Evolutionary conservation across 2,797 vertebrate genomes (phyloP).

Genomic region (Callimico goeldii): DNA sequence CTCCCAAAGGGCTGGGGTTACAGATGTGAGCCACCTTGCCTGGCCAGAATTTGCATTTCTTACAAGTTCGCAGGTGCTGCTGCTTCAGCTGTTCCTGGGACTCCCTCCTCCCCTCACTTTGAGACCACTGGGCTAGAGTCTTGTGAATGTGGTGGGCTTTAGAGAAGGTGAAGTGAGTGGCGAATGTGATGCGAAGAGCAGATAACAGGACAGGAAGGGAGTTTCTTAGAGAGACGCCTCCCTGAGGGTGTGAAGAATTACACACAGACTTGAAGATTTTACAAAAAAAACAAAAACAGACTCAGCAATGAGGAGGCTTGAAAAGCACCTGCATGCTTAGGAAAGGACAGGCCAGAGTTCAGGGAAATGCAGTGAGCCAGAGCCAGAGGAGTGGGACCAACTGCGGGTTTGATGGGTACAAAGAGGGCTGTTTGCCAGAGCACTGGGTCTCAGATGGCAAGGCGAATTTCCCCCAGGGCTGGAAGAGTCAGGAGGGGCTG

Average conservation of each 20-base stretch:
- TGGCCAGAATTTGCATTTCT: background rate
- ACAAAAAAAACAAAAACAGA: background rate
- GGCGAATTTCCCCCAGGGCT: background rate
- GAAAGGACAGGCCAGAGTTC: background rate
- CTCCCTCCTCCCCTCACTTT: background rate
- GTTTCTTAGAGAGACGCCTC: background rate
- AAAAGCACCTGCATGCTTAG: background rate
- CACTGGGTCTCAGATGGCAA: background rate
- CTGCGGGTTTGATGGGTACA: accelerated
- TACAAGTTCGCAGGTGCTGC: background rate
- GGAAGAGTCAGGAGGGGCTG: background rate
- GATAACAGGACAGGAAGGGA: background rate
- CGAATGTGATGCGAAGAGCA: background rate
- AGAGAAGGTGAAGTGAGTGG: background rate
- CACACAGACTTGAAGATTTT: background rate
- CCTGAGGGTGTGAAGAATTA: background rate
- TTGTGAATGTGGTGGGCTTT: background rate
- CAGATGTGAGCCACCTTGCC: background rate
- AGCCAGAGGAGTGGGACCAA: background rate
- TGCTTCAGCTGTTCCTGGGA: no score
- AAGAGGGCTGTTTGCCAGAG: background rate
- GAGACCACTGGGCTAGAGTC: background rate
- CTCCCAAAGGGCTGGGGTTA: background rate
- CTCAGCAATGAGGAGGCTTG: background rate
- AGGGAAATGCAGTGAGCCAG: background rate